phyloP scores from a whole-genome alignment of 2,113 vertebrate genomes.

The Vombatus ursinus region DNA sequence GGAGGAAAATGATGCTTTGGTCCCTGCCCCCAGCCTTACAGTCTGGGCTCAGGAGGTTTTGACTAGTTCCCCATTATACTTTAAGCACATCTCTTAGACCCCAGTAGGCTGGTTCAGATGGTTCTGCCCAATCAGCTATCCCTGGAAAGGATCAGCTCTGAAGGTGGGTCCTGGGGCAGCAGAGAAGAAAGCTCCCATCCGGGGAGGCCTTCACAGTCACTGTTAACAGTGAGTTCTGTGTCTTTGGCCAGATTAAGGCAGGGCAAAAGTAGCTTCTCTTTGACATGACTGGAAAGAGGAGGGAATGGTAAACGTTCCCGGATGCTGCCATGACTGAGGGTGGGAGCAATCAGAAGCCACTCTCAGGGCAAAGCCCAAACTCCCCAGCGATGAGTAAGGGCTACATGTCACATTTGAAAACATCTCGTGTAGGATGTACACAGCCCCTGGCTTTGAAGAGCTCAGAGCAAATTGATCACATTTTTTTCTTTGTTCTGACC shows the following conservation, averaged over 20 bases:
- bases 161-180: neutral
- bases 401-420: neutral
- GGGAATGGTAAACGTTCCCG: rapidly evolving
- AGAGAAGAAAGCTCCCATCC: neutral
- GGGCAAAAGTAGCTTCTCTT: neutral
- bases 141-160: neutral
- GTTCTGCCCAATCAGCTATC: neutral
- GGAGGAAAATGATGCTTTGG: neutral
- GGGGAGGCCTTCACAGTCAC: neutral
- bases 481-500: neutral
- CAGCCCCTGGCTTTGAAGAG: neutral
- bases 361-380: neutral
- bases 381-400: neutral
- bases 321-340: neutral
- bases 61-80: neutral
- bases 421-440: neutral
- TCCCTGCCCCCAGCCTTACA: neutral
- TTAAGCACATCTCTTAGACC: rapidly evolving
- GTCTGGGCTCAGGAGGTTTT: neutral
- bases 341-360: neutral
- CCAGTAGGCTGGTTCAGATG: neutral
- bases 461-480: neutral
- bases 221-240: neutral
- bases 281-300: neutral
- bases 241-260: neutral